Evolutionary conservation across 2,797 vertebrate species (phyloP).

Genomic region (Pseudochirops corinnae): DNA sequence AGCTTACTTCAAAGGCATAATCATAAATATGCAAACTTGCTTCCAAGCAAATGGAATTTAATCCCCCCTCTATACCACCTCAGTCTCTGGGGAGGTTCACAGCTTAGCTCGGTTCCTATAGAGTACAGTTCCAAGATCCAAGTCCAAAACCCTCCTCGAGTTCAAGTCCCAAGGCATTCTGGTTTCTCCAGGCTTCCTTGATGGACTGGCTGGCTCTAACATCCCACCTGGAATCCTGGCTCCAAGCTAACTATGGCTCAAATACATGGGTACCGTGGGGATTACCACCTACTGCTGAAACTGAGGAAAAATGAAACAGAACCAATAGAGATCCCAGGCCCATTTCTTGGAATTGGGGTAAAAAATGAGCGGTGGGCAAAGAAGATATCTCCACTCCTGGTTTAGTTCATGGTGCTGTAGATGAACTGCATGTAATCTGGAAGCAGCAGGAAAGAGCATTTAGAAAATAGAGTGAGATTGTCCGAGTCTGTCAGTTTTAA

Average conservation of each 20-base stretch:
- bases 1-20: not conserved
- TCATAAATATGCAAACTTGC: not conserved
- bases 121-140: not conserved
- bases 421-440: not conserved
- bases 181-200: not conserved
- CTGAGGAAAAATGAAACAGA: not conserved
- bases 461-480: not conserved
- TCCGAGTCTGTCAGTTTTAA: not conserved
- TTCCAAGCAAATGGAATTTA: not conserved
- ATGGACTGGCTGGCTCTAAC: not conserved
- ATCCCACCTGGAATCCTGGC: not conserved
- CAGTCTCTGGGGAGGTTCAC: not conserved
- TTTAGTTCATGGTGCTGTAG: not conserved
- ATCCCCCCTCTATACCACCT: not conserved
- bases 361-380: not conserved
- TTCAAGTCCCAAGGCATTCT: not conserved
- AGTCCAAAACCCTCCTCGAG: not conserved
- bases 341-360: not conserved
- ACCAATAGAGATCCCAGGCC: not conserved
- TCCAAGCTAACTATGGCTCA: not conserved
- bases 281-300: not conserved
- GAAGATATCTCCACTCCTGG: not conserved
- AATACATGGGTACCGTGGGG: not conserved
- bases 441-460: not conserved
- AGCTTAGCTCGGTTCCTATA: not conserved